Conservation (phyloP, 2,797 vertebrate genomes). For the Enteromius thamalakanensis region DNA sequence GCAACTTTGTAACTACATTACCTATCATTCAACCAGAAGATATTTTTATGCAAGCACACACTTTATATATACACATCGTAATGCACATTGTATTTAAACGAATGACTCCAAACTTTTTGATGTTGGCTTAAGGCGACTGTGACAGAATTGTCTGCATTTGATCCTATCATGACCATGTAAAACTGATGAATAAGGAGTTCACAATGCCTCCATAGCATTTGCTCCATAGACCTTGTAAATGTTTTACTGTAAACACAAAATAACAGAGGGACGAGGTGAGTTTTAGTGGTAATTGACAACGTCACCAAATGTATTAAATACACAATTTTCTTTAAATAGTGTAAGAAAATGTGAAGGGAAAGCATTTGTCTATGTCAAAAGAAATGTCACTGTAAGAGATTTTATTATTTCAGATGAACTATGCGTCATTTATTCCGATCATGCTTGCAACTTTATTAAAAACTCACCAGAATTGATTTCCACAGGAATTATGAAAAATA, state of each 20-base stretch:
- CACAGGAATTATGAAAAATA: neutral
- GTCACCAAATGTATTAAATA: neutral
- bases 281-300: neutral
- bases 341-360: neutral
- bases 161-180: neutral
- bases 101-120: no score
- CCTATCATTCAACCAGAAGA: no score
- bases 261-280: neutral
- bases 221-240: neutral
- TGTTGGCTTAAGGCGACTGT: no score
- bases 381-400: conserved; percentile 3
- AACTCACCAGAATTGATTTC: conserved; percentile 7
- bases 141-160: no score
- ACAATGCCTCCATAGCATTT: neutral
- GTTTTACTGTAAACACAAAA: neutral
- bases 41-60: neutral
- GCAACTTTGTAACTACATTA: no score
- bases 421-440: no score
- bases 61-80: no score
- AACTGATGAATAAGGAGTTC: neutral
- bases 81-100: no score
- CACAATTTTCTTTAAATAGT: neutral
- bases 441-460: neutral
- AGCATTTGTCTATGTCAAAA: neutral
- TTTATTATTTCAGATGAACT: neutral